These are phyloP conservation scores for Perognathus longimembris DNA, from an alignment of 2,113 vertebrate species.

Conservation along the genomic window DNA sequence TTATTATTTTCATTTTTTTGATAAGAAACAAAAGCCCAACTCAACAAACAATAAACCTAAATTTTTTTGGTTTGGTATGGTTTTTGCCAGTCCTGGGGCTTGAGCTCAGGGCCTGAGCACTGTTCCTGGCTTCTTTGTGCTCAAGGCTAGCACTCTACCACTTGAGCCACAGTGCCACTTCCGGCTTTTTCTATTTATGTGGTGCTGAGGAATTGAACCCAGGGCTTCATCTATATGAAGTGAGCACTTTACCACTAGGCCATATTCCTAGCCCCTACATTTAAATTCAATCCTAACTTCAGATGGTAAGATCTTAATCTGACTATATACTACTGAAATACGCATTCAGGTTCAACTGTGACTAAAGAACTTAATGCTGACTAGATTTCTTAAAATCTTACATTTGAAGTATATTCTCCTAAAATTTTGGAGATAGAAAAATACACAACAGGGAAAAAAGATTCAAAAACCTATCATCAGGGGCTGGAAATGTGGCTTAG, in stretches of 20 bases:
- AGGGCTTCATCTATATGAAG: too few relatives aligned
- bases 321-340: neutral
- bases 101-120: too few relatives aligned
- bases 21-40: neutral
- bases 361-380: conserved; percentile 21
- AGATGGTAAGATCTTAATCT: conserved; percentile 19
- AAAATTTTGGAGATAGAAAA: conserved; percentile 37
- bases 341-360: conserved; percentile 52
- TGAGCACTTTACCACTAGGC: too few relatives aligned
- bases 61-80: too few relatives aligned
- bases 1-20: conserved; percentile 31
- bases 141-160: too few relatives aligned
- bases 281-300: conserved; percentile 49
- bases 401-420: conserved; percentile 26
- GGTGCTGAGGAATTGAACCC: too few relatives aligned
- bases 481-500: too few relatives aligned
- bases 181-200: too few relatives aligned
- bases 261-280: too few relatives aligned
- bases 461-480: conserved; percentile 41
- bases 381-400: conserved; percentile 10
- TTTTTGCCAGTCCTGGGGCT: too few relatives aligned
- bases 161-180: too few relatives aligned
- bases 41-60: conserved; percentile 50
- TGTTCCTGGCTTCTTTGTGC: too few relatives aligned
- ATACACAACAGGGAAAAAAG: conserved; percentile 23